Conservation (phyloP, 2,797 vertebrate genomes). For the Sebastes flavidus region DNA sequence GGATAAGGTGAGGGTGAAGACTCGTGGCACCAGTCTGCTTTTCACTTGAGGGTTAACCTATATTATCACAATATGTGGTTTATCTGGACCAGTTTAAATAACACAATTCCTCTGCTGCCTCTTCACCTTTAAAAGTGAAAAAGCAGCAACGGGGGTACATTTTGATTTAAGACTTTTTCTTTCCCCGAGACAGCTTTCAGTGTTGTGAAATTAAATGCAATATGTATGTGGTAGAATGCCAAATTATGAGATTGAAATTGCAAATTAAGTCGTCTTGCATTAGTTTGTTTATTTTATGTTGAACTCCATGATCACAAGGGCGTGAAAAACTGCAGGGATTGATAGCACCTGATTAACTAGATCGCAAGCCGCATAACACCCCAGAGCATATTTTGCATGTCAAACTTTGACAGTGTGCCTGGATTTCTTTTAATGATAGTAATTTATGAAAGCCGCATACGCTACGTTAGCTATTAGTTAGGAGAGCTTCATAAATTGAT, state of each 20-base stretch:
- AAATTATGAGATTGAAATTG: slow-evolving; percentile 5
- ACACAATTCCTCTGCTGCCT: background rate
- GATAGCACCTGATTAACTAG: slow-evolving; percentile 28
- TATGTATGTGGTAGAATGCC: background rate
- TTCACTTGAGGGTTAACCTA: background rate
- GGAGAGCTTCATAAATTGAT: background rate
- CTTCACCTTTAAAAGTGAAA: background rate
- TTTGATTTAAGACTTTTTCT: background rate
- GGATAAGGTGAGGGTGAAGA: slow-evolving; percentile 4
- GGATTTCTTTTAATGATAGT: slow-evolving; percentile 2
- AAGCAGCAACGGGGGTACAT: background rate
- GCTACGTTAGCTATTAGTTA: background rate
- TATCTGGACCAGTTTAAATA: background rate
- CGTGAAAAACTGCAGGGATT: slow-evolving; percentile 3
- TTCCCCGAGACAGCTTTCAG: background rate
- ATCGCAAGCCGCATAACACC: slow-evolving; percentile 21
- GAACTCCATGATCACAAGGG: background rate
- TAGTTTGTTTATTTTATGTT: slow-evolving; percentile 17
- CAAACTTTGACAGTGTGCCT: slow-evolving; percentile 2
- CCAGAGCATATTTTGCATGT: background rate
- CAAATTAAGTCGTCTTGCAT: background rate
- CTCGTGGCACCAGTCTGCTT: background rate
- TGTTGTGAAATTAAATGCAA: background rate
- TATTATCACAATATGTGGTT: background rate
- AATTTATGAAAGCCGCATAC: slow-evolving; percentile 8